Base-by-base conservation (phyloP, 64 coral and sea anemone species). In the Actinia equina region DNA sequence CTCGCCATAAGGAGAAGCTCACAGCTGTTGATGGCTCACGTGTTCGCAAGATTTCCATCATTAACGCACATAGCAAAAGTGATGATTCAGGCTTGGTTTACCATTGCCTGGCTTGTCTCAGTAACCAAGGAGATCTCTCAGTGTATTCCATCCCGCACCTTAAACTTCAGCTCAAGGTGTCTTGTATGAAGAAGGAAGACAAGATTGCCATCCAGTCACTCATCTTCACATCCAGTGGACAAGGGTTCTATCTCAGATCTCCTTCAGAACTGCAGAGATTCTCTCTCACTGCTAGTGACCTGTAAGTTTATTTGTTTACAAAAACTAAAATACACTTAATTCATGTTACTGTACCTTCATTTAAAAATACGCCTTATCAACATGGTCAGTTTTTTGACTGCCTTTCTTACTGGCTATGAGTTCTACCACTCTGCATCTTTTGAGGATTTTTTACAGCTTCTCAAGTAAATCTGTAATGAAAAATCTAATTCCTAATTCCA, bases 1-100 rank as follows among this genome's bases (percentile, higher is more conserved):
- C 93, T 19, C 86, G 93, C 41, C 94, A 99, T 71, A 99, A 99
- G 86, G 97, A 99, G 56, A 99, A 99, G 41, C 77, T 99, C 45
- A 99, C 97, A 26, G 97, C 97, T 44, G 89, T 95, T 59, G 97
- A 99, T 99, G 97, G 97, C 22, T 99, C 97, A 22, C 94, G 93
- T 27, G 93, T 95, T 23, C 90, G 97, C 27, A 99, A 99, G 90
- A 92, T 99, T 62, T 93, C 88, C 19, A 89, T 99, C 26, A 88
- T 99, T 27, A 93, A 95, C 57, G 88, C 89, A 12, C 94, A 83
- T 55, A 99, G 93, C 86, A 95, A 95, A 65, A 88, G 93, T 84
- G 97, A 94, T 84, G 97, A 95, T 27, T 90, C 93, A 2, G 91
- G 77, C 27, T 88, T 89, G 44, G 91, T 95, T 0, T 99, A 99